These are phyloP conservation scores for Cantharis rufa DNA, from an alignment of 2,888 invertebrate species.

Conservation along the genomic window DNA sequence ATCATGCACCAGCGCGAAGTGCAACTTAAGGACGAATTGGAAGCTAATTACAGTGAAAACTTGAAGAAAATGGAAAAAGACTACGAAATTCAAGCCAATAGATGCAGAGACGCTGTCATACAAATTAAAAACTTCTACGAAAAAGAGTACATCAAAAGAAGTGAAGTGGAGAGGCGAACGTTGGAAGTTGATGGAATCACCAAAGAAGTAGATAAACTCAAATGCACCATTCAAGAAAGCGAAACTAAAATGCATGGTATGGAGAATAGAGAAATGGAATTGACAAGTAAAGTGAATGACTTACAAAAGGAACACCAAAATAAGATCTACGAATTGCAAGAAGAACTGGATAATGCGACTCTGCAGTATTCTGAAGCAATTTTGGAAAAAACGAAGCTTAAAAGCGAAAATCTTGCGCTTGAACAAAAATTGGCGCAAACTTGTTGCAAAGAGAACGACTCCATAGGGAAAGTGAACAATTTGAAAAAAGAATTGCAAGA, in stretches of 20 bases:
- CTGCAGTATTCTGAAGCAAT: slow-evolving; percentile 76
- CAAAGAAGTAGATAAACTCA: slow-evolving; percentile 55
- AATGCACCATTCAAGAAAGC: slow-evolving; percentile 54
- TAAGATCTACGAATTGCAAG: slow-evolving; percentile 61
- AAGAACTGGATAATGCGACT: slow-evolving; percentile 72
- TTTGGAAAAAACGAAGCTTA: slow-evolving; percentile 72
- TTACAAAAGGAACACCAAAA: slow-evolving; percentile 53
- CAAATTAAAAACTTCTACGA: slow-evolving; percentile 58
- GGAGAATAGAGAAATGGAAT: slow-evolving; percentile 42
- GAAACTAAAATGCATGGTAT: slow-evolving; percentile 52
- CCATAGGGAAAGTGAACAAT: slow-evolving; percentile 52
- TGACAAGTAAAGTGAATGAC: slow-evolving; percentile 46
- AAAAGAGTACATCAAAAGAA: slow-evolving; percentile 61
- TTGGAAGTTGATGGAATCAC: slow-evolving; percentile 56
- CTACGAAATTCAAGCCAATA: slow-evolving; percentile 38
- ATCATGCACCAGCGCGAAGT: slow-evolving; percentile 34
- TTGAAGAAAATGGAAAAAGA: slow-evolving; percentile 42
- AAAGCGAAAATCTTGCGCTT: slow-evolving; percentile 69
- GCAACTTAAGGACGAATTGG: slow-evolving; percentile 23
- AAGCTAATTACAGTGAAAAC: slow-evolving; percentile 29
- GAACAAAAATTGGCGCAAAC: slow-evolving; percentile 67
- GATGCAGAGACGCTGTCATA: slow-evolving; percentile 44
- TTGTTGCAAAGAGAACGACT: slow-evolving; percentile 58
- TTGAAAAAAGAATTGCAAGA: slow-evolving; percentile 47
- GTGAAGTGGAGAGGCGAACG: slow-evolving; percentile 60